phyloP scores from a whole-genome alignment of 2,113 vertebrate genomes.

The Rhineura floridana region DNA sequence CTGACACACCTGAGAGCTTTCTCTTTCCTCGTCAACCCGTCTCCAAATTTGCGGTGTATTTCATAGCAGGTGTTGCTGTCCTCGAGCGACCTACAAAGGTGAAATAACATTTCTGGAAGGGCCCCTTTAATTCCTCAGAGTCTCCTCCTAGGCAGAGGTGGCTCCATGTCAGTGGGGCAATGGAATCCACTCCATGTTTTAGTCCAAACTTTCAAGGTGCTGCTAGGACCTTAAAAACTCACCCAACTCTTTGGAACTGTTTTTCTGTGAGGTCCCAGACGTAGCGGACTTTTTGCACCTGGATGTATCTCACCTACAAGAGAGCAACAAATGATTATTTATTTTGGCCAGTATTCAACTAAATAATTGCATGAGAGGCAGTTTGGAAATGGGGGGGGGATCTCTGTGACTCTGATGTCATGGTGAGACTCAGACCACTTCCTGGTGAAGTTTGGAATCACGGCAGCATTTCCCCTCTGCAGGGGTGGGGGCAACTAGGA shows the following conservation, averaged over 20 bases:
- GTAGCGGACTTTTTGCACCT: conserved; percentile 77
- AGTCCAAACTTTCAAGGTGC: too few species aligned
- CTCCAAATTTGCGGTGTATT: conserved; percentile 70
- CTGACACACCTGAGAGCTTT: conserved; percentile 67
- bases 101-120: background rate
- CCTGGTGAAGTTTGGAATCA: too few species aligned
- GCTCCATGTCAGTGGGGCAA: too few species aligned
- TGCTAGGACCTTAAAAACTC: conserved; percentile 51
- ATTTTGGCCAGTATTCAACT: too few species aligned
- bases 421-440: background rate
- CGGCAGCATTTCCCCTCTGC: too few species aligned
- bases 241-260: conserved; percentile 75
- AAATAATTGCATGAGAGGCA: too few species aligned
- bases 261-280: conserved; percentile 71
- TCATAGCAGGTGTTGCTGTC: conserved; percentile 69
- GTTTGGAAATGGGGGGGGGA: too few species aligned
- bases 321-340: background rate
- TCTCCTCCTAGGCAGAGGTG: background rate
- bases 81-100: conserved; percentile 67
- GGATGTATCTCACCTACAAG: conserved; percentile 71
- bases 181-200: too few species aligned
- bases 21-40: conserved; percentile 69
- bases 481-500: too few species aligned
- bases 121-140: background rate
- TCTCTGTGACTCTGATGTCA: too few species aligned